Conservation (phyloP, 2,113 vertebrate species). For the Romanogobio albipinnatus region DNA sequence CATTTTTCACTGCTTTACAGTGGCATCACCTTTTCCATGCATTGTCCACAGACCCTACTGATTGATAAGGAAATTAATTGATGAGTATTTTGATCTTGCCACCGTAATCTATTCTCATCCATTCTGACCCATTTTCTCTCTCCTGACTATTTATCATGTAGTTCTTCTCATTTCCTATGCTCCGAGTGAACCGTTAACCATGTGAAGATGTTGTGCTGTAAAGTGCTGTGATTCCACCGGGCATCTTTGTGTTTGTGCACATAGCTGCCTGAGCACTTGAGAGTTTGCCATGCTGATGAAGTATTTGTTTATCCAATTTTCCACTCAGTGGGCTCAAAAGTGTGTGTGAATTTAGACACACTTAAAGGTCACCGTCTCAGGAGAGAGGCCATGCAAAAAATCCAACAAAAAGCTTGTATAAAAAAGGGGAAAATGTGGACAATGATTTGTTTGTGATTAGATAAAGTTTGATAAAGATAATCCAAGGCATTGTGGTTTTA, state of each 20-base stretch:
- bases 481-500: neutral
- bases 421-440: neutral
- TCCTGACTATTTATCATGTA: neutral
- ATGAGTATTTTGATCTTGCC: constrained; percentile 14
- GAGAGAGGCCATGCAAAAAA: constrained; percentile 52
- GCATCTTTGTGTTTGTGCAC: constrained; percentile 45
- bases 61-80: neutral
- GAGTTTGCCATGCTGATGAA: constrained; percentile 65
- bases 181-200: neutral
- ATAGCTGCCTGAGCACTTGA: constrained; percentile 38
- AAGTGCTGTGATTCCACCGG: constrained; percentile 13
- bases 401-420: constrained; percentile 16
- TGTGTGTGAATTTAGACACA: constrained; percentile 69
- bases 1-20: neutral
- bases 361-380: constrained; percentile 67
- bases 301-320: constrained; percentile 77
- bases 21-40: neutral
- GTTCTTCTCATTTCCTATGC: neutral
- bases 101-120: neutral
- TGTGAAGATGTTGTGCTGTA: constrained; percentile 8
- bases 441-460: neutral
- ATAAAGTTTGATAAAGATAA: neutral
- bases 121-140: constrained; percentile 9
- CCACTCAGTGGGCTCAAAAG: constrained; percentile 69
- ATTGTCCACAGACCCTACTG: neutral